These are phyloP conservation scores for Agrochola lota DNA, from an alignment of 2,888 invertebrate genomes.

Conservation along the genomic window DNA sequence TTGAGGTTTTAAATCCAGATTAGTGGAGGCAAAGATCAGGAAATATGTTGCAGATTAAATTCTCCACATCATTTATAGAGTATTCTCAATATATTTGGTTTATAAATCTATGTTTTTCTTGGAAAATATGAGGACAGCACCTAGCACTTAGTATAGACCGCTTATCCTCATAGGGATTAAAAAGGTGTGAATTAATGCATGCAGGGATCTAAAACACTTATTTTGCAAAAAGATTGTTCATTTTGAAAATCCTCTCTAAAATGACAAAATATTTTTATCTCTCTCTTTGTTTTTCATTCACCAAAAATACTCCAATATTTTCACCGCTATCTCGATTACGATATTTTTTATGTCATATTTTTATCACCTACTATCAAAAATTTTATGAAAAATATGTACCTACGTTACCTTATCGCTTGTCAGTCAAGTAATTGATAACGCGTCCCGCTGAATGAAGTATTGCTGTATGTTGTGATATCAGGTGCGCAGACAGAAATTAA, in stretches of 20 bases:
- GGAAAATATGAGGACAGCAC: neutral
- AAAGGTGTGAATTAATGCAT: neutral
- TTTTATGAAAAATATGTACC: constrained; percentile 12
- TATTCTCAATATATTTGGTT: neutral
- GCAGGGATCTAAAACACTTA: too few species aligned
- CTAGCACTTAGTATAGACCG: neutral
- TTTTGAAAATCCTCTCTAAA: neutral
- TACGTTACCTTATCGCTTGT: constrained; percentile 19
- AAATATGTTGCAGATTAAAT: neutral
- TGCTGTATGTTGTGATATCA: neutral
- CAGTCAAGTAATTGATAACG: constrained; percentile 23
- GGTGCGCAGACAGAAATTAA: neutral
- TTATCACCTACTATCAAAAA: constrained; percentile 6
- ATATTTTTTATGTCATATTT: constrained; percentile 18
- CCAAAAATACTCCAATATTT: constrained; percentile 13
- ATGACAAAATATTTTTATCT: neutral
- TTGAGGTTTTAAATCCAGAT: neutral
- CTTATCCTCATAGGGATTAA: neutral
- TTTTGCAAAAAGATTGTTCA: too few species aligned
- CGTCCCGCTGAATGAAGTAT: neutral
- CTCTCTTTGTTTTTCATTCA: constrained; percentile 23
- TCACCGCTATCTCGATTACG: constrained; percentile 5
- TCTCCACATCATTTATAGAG: neutral
- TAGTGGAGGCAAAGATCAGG: neutral
- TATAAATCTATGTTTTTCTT: neutral